Conservation (phyloP, 2,888 invertebrate genomes). For the Podotricha telesiphe region DNA sequence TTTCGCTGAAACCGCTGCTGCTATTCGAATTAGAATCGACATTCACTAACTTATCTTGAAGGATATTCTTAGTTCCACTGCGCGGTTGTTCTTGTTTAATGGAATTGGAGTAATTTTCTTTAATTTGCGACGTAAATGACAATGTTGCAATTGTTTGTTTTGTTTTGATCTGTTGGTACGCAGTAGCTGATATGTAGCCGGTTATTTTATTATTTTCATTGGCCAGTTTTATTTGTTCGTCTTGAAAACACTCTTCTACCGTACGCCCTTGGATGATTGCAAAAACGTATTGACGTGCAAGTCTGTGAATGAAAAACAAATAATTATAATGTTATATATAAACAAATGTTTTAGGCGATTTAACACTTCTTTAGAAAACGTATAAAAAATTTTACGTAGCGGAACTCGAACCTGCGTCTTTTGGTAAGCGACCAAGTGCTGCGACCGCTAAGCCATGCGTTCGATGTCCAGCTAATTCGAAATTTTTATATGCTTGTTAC, state of each 20-base stretch:
- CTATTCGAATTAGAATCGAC: constrained; percentile 71
- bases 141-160: constrained; percentile 53
- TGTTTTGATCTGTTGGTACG: constrained; percentile 67
- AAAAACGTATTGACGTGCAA: constrained; percentile 86
- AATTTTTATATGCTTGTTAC: too few species aligned
- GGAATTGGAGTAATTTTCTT: constrained; percentile 67
- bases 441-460: too few species aligned
- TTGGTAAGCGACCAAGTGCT: too few species aligned
- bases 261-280: constrained; percentile 86
- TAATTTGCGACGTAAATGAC: constrained; percentile 64
- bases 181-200: constrained; percentile 79
- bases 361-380: too few species aligned
- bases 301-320: constrained; percentile 61
- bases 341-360: too few species aligned
- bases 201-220: constrained; percentile 68
- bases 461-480: too few species aligned
- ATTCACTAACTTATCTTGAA: constrained; percentile 78
- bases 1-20: constrained; percentile 67
- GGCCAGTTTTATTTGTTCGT: constrained; percentile 68
- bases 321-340: neutral
- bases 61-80: constrained; percentile 68
- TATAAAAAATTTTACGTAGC: too few species aligned
- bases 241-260: constrained; percentile 85
- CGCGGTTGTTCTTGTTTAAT: constrained; percentile 64
- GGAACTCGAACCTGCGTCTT: too few species aligned